phyloP scores from a whole-genome alignment of 1,140 invertebrate species.

The Drosophila sp. region DNA sequence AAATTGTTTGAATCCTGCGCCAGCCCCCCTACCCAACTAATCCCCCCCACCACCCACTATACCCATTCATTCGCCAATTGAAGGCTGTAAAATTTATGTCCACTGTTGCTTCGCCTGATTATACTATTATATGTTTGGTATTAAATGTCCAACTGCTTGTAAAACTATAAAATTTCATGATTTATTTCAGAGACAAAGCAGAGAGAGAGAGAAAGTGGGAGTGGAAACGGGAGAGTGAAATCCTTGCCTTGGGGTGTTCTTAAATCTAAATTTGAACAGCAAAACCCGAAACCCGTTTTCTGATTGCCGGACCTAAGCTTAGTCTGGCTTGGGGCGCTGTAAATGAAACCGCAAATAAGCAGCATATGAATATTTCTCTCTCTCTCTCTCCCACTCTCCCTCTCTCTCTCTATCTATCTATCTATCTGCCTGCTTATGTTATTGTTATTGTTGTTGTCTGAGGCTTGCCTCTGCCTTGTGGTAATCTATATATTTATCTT shows the following conservation, averaged over 20 bases:
- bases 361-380: conserved; percentile 50
- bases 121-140: conserved; percentile 28
- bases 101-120: conserved; percentile 56
- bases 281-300: neutral
- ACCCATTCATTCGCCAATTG: conserved; percentile 1
- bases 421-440: neutral
- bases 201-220: neutral
- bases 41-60: neutral
- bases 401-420: neutral
- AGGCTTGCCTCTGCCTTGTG: conserved; percentile 11
- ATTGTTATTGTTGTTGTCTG: neutral
- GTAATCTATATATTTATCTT: conserved; percentile 19
- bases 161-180: conserved; percentile 61
- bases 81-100: conserved; percentile 47
- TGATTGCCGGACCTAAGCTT: conserved; percentile 8
- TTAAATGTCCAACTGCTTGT: conserved; percentile 51
- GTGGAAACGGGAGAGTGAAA: neutral
- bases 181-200: conserved; percentile 30
- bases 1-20: conserved; percentile 46
- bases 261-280: neutral
- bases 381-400: conserved; percentile 11
- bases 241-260: neutral
- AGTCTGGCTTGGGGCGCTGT: conserved; percentile 27
- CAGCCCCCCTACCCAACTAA: neutral
- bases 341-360: conserved; percentile 45